These are phyloP conservation scores for Gadus macrocephalus DNA, from an alignment of 2,113 vertebrate species.

Conservation along the genomic window DNA sequence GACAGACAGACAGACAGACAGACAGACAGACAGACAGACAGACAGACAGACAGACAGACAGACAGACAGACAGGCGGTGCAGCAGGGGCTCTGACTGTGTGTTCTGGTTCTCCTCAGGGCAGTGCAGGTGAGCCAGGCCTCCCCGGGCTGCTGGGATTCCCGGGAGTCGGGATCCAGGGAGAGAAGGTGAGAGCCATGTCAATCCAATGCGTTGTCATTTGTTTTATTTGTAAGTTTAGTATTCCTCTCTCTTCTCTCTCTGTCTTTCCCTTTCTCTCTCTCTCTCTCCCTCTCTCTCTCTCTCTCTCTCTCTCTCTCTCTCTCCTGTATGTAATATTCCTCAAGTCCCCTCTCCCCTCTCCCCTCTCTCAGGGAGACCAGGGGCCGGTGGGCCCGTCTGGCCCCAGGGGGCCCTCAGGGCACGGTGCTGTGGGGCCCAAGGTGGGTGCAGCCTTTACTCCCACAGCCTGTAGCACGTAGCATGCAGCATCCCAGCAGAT, in stretches of 20 bases:
- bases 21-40: background rate
- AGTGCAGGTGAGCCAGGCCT: slow-evolving; percentile 66
- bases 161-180: slow-evolving; percentile 69
- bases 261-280: background rate
- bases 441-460: slow-evolving; percentile 42
- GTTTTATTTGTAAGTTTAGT: background rate
- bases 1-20: background rate
- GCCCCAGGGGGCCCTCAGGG: slow-evolving; percentile 66
- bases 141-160: slow-evolving; percentile 60
- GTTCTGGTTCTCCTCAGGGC: slow-evolving; percentile 64
- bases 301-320: background rate
- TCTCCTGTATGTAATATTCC: background rate
- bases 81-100: slow-evolving; percentile 1
- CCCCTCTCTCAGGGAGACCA: slow-evolving; percentile 58
- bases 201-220: background rate
- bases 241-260: background rate
- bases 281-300: no score
- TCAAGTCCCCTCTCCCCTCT: background rate
- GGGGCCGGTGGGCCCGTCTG: slow-evolving; percentile 62
- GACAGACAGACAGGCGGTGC: background rate
- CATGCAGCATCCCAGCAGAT: background rate
- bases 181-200: slow-evolving; percentile 63
- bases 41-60: background rate
- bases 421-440: slow-evolving; percentile 65
- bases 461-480: background rate